Conservation (phyloP, 2,888 invertebrate genomes). For the Limnephilus rhombicus region DNA sequence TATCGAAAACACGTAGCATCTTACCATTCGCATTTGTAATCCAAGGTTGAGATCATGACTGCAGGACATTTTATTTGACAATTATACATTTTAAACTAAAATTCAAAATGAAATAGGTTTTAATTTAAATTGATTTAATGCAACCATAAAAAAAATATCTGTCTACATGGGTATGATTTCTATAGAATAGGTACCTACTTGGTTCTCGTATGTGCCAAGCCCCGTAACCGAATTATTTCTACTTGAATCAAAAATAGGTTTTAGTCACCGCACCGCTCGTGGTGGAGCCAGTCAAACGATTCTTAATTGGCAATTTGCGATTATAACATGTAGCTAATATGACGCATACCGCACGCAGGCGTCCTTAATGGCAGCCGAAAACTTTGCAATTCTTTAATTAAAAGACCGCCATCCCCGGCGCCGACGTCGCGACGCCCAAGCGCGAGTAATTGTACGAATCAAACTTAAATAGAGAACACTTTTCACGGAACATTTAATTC, state of each 20-base stretch:
- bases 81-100: no score
- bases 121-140: no score
- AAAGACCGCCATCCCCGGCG: conserved; percentile 38
- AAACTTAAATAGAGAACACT: conserved; percentile 26
- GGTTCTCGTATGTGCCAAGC: not conserved
- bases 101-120: no score
- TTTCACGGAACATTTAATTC: conserved; percentile 7
- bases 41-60: no score
- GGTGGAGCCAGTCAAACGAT: not conserved
- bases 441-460: conserved; percentile 32
- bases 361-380: conserved; percentile 6
- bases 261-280: not conserved
- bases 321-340: conserved; percentile 10
- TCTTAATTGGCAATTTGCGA: conserved; percentile 41
- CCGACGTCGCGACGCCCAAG: conserved; percentile 33
- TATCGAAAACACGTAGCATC: no score
- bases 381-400: conserved; percentile 43
- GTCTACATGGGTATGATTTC: no score
- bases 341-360: conserved; percentile 11
- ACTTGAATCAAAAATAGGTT: not conserved
- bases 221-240: not conserved
- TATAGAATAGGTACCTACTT: not conserved
- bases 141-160: no score
- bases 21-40: no score
- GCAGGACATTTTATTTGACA: no score